phyloP scores from a whole-genome alignment of 2,888 invertebrate species.

The Parnassius glacialis region DNA sequence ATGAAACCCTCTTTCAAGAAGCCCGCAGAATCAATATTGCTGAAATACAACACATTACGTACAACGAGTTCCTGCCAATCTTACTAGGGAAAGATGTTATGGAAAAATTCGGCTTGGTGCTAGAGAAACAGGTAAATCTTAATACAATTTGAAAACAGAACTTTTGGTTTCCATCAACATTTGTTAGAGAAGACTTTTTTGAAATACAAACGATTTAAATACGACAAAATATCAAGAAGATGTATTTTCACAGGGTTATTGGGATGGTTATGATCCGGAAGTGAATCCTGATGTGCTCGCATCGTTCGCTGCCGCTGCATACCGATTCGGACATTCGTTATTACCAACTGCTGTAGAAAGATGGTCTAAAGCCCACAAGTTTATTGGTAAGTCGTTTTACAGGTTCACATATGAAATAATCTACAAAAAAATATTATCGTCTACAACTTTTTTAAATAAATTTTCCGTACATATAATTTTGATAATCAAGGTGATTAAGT shows the following conservation, averaged over 20 bases:
- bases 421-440: no score
- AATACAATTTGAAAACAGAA: not conserved
- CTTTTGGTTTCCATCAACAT: slow-evolving; percentile 2
- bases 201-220: not conserved
- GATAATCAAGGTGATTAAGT: no score
- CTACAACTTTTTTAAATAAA: no score
- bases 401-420: no score
- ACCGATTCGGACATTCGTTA: slow-evolving; percentile 94
- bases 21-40: slow-evolving; percentile 91
- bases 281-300: slow-evolving; percentile 94
- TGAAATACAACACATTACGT: slow-evolving; percentile 93
- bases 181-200: not conserved
- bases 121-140: slow-evolving; percentile 85
- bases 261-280: slow-evolving; percentile 90
- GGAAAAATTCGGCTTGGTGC: slow-evolving; percentile 92
- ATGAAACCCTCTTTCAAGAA: slow-evolving; percentile 95
- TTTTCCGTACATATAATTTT: no score
- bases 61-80: slow-evolving; percentile 94
- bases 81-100: slow-evolving; percentile 94
- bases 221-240: not conserved
- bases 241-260: slow-evolving; percentile 83
- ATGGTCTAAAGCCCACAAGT: slow-evolving; percentile 97
- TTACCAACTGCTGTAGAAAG: slow-evolving; percentile 94
- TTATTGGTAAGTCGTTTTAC: slow-evolving; percentile 84
- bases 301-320: slow-evolving; percentile 95